phyloP scores from a whole-genome alignment of 2,113 vertebrate genomes.

The Pygoscelis antarcticus region DNA sequence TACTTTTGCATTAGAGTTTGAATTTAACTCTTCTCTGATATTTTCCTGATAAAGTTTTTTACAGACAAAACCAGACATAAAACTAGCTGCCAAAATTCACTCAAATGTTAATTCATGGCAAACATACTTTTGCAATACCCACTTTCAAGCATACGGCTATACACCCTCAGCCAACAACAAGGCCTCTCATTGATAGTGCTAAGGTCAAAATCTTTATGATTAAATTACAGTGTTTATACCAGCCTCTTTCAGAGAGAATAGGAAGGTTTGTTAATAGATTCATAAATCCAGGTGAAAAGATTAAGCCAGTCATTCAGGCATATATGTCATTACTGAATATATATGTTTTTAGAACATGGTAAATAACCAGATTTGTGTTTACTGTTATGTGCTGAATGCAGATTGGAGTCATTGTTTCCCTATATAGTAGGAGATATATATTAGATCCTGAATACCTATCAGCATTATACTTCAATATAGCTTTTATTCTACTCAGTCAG shows the following conservation, averaged over 20 bases:
- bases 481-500: background rate
- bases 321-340: background rate
- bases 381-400: background rate
- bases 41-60: background rate
- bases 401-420: background rate
- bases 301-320: background rate
- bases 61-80: background rate
- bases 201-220: background rate
- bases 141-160: background rate
- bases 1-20: background rate
- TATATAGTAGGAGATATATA: background rate
- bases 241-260: background rate
- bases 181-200: background rate
- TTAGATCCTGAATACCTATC: background rate
- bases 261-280: background rate
- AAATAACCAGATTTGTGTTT: background rate
- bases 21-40: background rate
- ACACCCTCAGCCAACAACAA: background rate
- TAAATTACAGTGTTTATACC: background rate
- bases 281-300: background rate
- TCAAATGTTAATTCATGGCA: background rate
- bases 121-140: background rate
- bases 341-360: background rate
- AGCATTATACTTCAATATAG: background rate
- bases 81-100: background rate